Percentiles rank a stretch among this genome's conserved stretches.
Evolutionary conservation across 2,113 vertebrate genomes (phyloP).

Genomic region (Enhydra lutris): DNA sequence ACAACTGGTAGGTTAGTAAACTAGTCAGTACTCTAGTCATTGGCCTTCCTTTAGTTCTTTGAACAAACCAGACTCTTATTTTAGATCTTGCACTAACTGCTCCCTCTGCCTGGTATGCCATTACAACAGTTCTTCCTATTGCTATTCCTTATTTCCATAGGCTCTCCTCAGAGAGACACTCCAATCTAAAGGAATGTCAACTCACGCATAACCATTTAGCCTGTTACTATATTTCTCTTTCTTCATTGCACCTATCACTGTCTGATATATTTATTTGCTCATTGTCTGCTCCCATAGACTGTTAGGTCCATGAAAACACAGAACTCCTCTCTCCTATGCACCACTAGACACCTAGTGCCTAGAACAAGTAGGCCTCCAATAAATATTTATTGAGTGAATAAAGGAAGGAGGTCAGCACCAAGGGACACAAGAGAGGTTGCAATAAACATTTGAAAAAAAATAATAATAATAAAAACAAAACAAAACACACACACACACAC

Average conservation of each 20-base stretch:
- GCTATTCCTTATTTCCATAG: neutral
- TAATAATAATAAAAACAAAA: too few relatives aligned
- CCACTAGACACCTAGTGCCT: neutral
- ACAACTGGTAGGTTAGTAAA: neutral
- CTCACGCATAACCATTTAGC: neutral
- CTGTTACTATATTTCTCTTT: neutral
- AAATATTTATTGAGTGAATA: neutral
- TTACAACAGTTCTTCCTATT: neutral
- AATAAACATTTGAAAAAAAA: neutral
- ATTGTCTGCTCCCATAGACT: neutral
- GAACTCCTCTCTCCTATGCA: neutral
- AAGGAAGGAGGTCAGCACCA: neutral
- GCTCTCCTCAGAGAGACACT: neutral
- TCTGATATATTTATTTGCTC: neutral
- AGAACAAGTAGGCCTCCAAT: neutral
- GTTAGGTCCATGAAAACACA: neutral
- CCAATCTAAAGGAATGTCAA: neutral
- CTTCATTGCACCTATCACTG: neutral
- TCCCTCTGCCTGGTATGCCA: neutral
- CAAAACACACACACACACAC: too few relatives aligned
- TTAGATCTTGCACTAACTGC: neutral
- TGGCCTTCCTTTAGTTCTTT: neutral
- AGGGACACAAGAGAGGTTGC: neutral
- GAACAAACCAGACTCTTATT: neutral
- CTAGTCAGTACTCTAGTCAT: neutral